A percentile compares a stretch with the other conserved stretches of the same genome.
Evolutionary conservation across 1,140 invertebrate species (phyloP).

Genomic region (Rhagoletis zephyria): DNA sequence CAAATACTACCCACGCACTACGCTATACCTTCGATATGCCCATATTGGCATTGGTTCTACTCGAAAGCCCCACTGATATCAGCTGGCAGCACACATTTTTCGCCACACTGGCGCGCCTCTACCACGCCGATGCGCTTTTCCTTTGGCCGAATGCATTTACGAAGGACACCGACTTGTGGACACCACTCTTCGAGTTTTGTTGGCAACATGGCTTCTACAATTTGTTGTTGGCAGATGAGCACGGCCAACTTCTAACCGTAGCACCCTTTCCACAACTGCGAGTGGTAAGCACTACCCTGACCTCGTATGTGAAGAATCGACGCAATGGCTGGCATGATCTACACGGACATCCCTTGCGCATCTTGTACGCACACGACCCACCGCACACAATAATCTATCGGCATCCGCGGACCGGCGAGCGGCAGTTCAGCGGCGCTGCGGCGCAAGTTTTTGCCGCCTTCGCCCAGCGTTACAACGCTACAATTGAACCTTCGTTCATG

Average conservation of each 20-base stretch:
- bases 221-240: neutral
- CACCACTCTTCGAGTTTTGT: neutral
- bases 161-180: neutral
- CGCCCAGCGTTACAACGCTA: slow-evolving; percentile 16
- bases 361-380: neutral
- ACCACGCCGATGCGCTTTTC: neutral
- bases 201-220: slow-evolving; percentile 6
- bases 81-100: neutral
- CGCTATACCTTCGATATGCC: neutral
- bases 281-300: neutral
- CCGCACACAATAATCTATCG: neutral
- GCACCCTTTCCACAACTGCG: neutral
- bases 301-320: neutral
- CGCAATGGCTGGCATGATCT: neutral
- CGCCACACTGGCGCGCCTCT: neutral
- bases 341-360: neutral
- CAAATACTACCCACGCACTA: neutral
- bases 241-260: neutral
- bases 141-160: neutral
- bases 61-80: neutral
- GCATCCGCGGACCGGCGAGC: neutral
- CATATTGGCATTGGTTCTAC: neutral
- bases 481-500: neutral
- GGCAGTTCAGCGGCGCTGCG: neutral
- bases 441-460: neutral